Evolutionary conservation across 2,888 invertebrate genomes (phyloP), one percentile per base, ranked within the genome.

Genomic region (Idaea straminata): DNA sequence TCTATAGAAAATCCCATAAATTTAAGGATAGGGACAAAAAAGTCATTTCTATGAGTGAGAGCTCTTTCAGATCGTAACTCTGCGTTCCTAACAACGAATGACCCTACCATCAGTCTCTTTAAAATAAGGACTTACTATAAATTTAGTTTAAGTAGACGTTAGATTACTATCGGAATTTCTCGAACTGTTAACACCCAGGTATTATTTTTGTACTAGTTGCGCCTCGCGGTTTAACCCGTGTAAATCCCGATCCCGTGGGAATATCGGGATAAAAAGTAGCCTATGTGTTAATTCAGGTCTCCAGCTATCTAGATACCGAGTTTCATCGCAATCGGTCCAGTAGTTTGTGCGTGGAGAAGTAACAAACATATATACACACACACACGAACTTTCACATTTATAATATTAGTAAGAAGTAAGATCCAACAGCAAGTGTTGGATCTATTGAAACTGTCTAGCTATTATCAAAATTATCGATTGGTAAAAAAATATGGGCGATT

Each of bases 101-200:
- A 38, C 61, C 61, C 35, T 47, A 35, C 64, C n/a, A 67, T 67
- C 61, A 36, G 58, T 67, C 66, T 62, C 63, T 57, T 60, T 67
- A 64, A 64, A 66, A 67, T 62, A 62, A 15, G 59, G 58, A 60
- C 38, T 57, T 59, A 47, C 60, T 47, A 69, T 71, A 69, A 66
- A 69, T 67, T 71, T 35, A 59, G 66, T 64, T 67, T 57, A 68
- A 61, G 62, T 63, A 61, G n/a, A 58, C 62, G 35, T 47, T 47
- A 47, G 3, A 47, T 47, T 47, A 47, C 47, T 47, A 57, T 6
- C 15, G 4, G 16, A n/a, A 57, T 35, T 47, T 47, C 13, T 47
- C 6, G 13, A 47, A 47, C 3, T 47, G 13, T 0, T 5, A 7
- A 36, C 10, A 36, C 36, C 36, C 36, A 38, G 38, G 6, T 38